phyloP scores from a whole-genome alignment of 2,888 invertebrate genomes.

The Odiellus spinosus region DNA sequence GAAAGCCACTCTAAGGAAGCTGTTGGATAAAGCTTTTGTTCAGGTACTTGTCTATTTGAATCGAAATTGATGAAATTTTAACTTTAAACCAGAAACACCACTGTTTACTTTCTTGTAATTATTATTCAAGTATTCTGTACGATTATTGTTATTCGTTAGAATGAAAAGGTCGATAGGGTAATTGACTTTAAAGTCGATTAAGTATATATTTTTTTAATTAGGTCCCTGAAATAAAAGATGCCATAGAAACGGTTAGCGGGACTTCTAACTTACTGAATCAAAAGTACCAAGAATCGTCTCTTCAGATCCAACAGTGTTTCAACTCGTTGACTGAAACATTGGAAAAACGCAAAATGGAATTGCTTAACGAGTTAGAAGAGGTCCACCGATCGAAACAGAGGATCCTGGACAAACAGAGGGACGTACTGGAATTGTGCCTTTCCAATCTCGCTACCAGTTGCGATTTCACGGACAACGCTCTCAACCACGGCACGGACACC shows the following conservation, averaged over 20 bases:
- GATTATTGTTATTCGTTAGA: too few species aligned
- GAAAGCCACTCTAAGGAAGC: slow-evolving; percentile 22
- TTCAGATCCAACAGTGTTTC: slow-evolving; percentile 27
- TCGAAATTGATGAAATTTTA: too few species aligned
- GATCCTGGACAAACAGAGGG: slow-evolving; percentile 28
- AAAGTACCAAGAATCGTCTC: slow-evolving; percentile 23
- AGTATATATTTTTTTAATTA: too few species aligned
- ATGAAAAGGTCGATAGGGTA: too few species aligned
- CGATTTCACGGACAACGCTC: slow-evolving; percentile 34
- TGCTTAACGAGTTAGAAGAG: slow-evolving; percentile 27
- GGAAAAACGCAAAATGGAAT: slow-evolving; percentile 25
- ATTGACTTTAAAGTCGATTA: too few species aligned
- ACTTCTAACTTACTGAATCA: slow-evolving; percentile 23
- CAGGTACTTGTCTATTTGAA: slow-evolving; percentile 16
- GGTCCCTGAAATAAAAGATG: slow-evolving; percentile 27
- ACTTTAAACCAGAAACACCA: too few species aligned
- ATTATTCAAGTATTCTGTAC: too few species aligned
- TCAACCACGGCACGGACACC: slow-evolving; percentile 33
- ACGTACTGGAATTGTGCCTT: slow-evolving; percentile 29
- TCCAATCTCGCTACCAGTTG: slow-evolving; percentile 32
- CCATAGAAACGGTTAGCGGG: slow-evolving; percentile 25
- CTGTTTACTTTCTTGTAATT: too few species aligned
- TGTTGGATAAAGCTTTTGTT: slow-evolving; percentile 27
- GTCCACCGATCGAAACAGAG: slow-evolving; percentile 27
- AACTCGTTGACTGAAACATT: slow-evolving; percentile 26